Conservation (phyloP, 2,113 vertebrate species). For the Esox niger region DNA sequence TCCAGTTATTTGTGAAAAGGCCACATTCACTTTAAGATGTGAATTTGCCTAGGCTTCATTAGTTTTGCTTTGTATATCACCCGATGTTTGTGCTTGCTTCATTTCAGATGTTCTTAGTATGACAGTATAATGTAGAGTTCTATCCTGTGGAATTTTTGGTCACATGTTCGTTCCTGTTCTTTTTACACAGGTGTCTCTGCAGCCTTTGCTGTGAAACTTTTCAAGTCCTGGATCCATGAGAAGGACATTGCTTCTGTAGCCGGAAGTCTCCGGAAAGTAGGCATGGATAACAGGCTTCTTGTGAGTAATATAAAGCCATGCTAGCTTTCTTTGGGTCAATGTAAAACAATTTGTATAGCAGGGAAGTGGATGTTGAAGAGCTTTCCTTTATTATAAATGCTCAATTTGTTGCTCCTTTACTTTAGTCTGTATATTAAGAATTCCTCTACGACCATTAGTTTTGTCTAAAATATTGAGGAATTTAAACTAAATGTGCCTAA, state of each 20-base stretch:
- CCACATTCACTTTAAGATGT: background rate
- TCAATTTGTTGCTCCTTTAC: too few species aligned
- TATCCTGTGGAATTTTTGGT: background rate
- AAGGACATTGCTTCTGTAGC: conserved; percentile 95
- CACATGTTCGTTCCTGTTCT: conserved; percentile 6
- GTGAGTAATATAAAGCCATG: conserved; percentile 60
- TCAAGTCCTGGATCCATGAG: conserved; percentile 98
- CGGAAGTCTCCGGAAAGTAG: conserved; percentile 89
- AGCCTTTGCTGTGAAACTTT: conserved; percentile 94
- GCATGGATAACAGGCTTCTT: conserved; percentile 97
- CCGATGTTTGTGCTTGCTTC: background rate
- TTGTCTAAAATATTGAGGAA: too few species aligned
- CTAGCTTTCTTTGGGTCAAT: background rate
- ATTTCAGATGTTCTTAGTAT: background rate
- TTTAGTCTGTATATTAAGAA: too few species aligned
- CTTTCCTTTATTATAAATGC: background rate
- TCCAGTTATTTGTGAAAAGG: background rate
- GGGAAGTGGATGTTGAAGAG: background rate
- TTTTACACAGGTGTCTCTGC: conserved; percentile 86
- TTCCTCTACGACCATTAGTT: too few species aligned
- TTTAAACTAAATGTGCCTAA: too few species aligned
- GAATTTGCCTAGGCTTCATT: too few species aligned
- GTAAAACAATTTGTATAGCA: background rate
- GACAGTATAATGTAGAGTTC: background rate
- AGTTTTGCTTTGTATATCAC: background rate